phyloP scores from a whole-genome alignment of 2,797 vertebrate species.

The Peromyscus aztecus region DNA sequence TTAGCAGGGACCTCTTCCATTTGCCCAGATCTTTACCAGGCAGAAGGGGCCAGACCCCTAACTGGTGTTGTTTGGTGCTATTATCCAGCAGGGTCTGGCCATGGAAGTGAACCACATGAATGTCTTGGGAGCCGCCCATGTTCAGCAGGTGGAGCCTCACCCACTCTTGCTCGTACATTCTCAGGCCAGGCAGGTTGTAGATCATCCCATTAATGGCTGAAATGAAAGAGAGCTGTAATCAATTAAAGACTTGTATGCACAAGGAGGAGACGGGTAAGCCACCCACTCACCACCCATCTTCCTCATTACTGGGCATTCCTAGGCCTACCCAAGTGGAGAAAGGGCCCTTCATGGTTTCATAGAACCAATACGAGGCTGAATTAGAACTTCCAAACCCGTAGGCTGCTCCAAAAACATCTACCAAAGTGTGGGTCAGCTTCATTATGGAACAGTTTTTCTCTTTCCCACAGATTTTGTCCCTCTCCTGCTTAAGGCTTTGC shows the following conservation, averaged over 20 bases:
- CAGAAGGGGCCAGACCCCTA: conserved; percentile 93
- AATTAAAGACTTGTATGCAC: neutral
- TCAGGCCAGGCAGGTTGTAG: conserved; percentile 93
- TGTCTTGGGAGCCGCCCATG: conserved; percentile 93
- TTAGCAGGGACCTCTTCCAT: neutral
- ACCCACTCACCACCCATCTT: neutral
- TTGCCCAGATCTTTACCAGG: conserved; percentile 89
- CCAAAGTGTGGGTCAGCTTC: neutral
- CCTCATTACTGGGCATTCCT: neutral
- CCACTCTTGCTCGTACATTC: conserved; percentile 94
- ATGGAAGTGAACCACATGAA: conserved; percentile 96
- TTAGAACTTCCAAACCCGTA: neutral
- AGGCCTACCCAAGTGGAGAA: neutral
- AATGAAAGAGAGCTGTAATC: conserved; percentile 62
- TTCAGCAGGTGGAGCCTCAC: conserved; percentile 95
- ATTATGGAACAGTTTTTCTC: neutral
- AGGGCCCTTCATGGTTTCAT: neutral
- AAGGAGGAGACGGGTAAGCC: neutral
- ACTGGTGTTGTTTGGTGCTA: conserved; percentile 89
- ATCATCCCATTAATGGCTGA: conserved; percentile 96
- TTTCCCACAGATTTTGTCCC: neutral
- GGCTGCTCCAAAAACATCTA: neutral
- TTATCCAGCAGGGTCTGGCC: conserved; percentile 95
- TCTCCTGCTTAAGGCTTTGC: neutral
- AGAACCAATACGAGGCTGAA: neutral